phyloP scores from a whole-genome alignment of 1,140 invertebrate genomes.

The Stegodyphus dumicola region DNA sequence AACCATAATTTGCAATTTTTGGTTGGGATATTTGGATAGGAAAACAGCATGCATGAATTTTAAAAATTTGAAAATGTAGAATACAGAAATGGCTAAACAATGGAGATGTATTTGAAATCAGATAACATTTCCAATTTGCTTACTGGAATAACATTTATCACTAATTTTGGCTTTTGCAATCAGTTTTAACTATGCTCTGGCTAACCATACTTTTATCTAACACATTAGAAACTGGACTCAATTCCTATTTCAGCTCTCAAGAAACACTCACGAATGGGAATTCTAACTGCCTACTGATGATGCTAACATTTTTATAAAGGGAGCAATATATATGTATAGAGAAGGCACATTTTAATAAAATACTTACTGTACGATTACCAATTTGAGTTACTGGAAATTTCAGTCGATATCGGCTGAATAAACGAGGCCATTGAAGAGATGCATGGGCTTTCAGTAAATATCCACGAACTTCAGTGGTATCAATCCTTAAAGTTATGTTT shows the following conservation, averaged over 20 bases:
- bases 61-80: background rate
- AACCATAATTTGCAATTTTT: too few relatives aligned
- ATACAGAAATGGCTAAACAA: too few relatives aligned
- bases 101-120: too few relatives aligned
- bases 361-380: constrained; percentile 77
- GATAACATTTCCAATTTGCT: too few relatives aligned
- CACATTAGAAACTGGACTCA: too few relatives aligned
- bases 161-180: too few relatives aligned
- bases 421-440: constrained; percentile 79
- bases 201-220: too few relatives aligned
- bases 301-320: background rate
- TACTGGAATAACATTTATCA: too few relatives aligned
- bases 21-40: background rate
- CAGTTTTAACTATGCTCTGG: too few relatives aligned
- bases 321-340: background rate
- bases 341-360: background rate
- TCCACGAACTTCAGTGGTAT: constrained; percentile 80
- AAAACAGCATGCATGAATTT: background rate
- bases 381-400: constrained; percentile 85
- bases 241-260: too few relatives aligned
- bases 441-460: constrained; percentile 79
- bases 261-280: too few relatives aligned
- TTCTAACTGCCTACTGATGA: too few relatives aligned
- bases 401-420: constrained; percentile 71
- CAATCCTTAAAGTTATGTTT: constrained; percentile 80